These are phyloP conservation scores for Philonicus albiceps DNA, from an alignment of 2,888 invertebrate species.

Conservation along the genomic window DNA sequence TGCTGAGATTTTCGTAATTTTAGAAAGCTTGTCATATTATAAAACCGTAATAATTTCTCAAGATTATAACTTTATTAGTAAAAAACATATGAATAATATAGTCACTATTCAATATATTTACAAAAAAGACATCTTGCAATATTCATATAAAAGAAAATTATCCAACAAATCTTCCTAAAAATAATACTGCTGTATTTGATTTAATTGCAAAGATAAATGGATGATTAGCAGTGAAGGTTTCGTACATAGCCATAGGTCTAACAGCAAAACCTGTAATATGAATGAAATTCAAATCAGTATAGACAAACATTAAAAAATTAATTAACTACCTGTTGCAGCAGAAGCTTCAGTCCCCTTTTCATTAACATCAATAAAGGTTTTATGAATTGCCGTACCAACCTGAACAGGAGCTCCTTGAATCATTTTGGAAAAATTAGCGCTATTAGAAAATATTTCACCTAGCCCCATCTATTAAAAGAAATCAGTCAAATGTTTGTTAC, in stretches of 20 bases:
- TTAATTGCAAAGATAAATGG: constrained; percentile 1
- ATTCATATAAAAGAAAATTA: not conserved
- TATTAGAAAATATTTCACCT: constrained; percentile 68
- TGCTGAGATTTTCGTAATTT: no score
- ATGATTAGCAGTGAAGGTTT: not conserved
- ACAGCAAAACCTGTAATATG: not conserved
- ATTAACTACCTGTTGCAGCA: constrained; percentile 70
- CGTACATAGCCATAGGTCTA: not conserved
- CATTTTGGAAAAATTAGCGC: constrained; percentile 72
- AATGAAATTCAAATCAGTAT: not conserved
- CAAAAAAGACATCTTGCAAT: not conserved
- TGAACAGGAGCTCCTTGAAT: constrained; percentile 64
- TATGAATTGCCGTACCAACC: constrained; percentile 80
- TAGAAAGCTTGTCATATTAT: no score
- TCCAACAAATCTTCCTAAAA: not conserved
- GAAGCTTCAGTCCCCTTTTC: constrained; percentile 89
- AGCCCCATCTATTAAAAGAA: constrained; percentile 71
- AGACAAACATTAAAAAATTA: not conserved
- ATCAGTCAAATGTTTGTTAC: not conserved
- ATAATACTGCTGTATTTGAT: not conserved
- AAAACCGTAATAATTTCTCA: no score
- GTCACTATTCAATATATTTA: no score
- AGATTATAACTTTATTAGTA: no score
- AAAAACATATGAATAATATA: no score
- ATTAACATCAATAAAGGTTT: constrained; percentile 85